Evolutionary conservation across 2,113 vertebrate genomes (phyloP).

Genomic region (Ameiurus melas): DNA sequence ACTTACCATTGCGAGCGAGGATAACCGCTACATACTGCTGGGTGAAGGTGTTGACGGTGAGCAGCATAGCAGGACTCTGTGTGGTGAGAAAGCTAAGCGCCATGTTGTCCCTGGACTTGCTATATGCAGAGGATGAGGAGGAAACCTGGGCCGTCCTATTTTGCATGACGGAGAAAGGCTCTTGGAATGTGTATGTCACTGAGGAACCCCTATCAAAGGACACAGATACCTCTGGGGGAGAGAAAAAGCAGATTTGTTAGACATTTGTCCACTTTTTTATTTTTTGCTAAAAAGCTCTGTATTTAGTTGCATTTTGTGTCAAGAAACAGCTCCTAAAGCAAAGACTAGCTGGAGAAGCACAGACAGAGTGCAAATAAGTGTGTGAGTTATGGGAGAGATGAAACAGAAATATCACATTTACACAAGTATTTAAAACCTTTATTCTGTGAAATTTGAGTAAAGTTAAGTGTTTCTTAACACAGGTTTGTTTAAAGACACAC

Average conservation of each 20-base stretch:
- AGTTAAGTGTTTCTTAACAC: no score
- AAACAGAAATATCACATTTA: not conserved
- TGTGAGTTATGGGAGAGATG: not conserved
- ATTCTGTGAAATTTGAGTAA: no score
- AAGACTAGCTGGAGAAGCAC: not conserved
- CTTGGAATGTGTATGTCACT: constrained; percentile 89
- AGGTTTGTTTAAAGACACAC: not conserved
- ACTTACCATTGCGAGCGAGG: constrained; percentile 85
- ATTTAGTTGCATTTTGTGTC: not conserved
- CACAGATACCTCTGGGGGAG: constrained; percentile 87
- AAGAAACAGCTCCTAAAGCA: not conserved
- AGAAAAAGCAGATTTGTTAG: constrained; percentile 13
- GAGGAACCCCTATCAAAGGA: constrained; percentile 88
- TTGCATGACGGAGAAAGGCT: constrained; percentile 91
- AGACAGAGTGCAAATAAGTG: not conserved
- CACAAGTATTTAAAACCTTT: not conserved
- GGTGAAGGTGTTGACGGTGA: constrained; percentile 85
- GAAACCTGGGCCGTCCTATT: constrained; percentile 81
- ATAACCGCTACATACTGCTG: constrained; percentile 88
- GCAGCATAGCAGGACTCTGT: constrained; percentile 84
- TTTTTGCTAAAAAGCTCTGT: not conserved
- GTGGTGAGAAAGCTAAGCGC: constrained; percentile 87
- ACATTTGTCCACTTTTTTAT: not conserved
- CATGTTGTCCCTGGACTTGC: constrained; percentile 82
- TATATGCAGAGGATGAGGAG: constrained; percentile 77